phyloP scores from a whole-genome alignment of 2,797 vertebrate species.

The Sus cebifrons region DNA sequence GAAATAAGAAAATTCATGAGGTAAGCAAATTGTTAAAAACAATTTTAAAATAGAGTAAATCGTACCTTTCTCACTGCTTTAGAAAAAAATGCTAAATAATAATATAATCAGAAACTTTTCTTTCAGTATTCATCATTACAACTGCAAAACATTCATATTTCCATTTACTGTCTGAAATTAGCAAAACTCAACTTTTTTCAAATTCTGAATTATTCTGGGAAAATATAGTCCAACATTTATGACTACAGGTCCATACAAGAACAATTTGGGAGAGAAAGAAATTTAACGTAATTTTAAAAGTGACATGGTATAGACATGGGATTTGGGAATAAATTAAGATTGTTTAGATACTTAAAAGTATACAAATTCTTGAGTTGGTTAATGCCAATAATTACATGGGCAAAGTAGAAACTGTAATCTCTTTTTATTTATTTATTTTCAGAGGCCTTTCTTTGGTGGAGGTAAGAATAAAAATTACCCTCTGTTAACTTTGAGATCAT shows the following conservation, averaged over 20 bases:
- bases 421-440: neutral
- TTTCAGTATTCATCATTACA: neutral
- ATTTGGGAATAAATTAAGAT: neutral
- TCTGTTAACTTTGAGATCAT: neutral
- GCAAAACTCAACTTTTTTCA: neutral
- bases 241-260: neutral
- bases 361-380: neutral
- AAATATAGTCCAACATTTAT: neutral
- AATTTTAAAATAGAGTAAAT: constrained; percentile 9
- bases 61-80: neutral
- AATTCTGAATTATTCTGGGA: neutral
- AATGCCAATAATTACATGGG: neutral
- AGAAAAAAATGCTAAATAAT: constrained; percentile 42
- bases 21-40: neutral
- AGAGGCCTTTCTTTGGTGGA: neutral
- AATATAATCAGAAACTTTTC: neutral
- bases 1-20: constrained; percentile 4
- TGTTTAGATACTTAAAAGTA: neutral
- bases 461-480: neutral
- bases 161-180: neutral
- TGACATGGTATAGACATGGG: constrained; percentile 12
- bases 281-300: neutral
- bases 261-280: neutral
- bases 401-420: neutral
- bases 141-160: constrained; percentile 43